A percentile compares a stretch with the other conserved stretches of the same genome.
These are phyloP conservation scores for Mactromeris polynyma DNA, from an alignment of 2,888 invertebrate genomes.

Conservation along the genomic window DNA sequence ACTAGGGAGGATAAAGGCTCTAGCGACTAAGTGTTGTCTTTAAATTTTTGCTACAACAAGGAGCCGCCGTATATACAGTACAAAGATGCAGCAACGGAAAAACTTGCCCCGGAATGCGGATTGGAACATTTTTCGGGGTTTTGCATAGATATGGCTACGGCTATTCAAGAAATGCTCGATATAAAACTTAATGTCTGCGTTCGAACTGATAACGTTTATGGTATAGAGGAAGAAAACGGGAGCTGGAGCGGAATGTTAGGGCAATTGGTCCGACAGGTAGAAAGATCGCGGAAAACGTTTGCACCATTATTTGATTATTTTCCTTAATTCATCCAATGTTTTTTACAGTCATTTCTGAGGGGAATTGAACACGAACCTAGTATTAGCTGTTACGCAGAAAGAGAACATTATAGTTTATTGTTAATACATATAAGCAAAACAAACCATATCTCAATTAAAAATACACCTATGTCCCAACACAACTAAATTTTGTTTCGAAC, in stretches of 20 bases:
- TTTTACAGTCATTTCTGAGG: background rate
- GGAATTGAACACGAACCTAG: background rate
- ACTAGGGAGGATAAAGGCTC: background rate
- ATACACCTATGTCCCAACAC: no score
- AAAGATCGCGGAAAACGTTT: background rate
- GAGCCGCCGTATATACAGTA: slow-evolving; percentile 84
- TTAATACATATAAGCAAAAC: no score
- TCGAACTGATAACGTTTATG: slow-evolving; percentile 94
- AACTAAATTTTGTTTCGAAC: no score
- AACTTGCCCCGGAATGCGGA: slow-evolving; percentile 48
- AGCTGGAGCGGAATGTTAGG: slow-evolving; percentile 86
- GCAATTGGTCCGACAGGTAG: slow-evolving; percentile 81
- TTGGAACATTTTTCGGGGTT: slow-evolving; percentile 89
- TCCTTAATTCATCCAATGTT: background rate
- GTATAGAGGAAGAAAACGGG: slow-evolving; percentile 87
- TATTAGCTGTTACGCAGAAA: no score
- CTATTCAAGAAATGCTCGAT: slow-evolving; percentile 76
- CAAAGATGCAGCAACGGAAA: slow-evolving; percentile 56
- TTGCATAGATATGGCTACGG: slow-evolving; percentile 87
- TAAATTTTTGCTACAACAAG: slow-evolving; percentile 68
- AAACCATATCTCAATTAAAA: no score
- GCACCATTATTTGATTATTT: slow-evolving; percentile 2
- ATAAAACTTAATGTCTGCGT: slow-evolving; percentile 59
- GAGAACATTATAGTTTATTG: no score
- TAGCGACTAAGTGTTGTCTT: background rate